Conservation (phyloP, 1,140 invertebrate species). For the Pectinophora gossypiella region DNA sequence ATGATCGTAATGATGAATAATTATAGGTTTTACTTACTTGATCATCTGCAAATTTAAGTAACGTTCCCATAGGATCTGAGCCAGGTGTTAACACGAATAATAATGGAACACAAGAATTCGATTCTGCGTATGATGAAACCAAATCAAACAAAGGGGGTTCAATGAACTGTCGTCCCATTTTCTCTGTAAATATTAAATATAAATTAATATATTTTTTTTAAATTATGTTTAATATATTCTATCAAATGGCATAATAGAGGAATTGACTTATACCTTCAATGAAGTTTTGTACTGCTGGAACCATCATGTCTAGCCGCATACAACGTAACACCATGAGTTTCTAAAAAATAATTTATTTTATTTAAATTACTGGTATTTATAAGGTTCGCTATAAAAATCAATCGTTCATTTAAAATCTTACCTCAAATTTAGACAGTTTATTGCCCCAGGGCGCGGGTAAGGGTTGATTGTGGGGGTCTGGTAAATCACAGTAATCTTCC, state of each 20-base stretch:
- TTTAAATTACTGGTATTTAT: background rate
- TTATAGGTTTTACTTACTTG: slow-evolving; percentile 69
- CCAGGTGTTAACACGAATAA: slow-evolving; percentile 95
- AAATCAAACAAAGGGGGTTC: slow-evolving; percentile 94
- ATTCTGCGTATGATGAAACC: slow-evolving; percentile 87
- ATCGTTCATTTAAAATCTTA: slow-evolving; percentile 21
- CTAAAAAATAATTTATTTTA: slow-evolving; percentile 77
- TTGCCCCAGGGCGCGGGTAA: slow-evolving; percentile 83
- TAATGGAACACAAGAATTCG: slow-evolving; percentile 88
- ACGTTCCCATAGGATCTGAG: slow-evolving; percentile 91
- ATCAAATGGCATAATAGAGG: too few species aligned
- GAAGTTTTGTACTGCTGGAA: slow-evolving; percentile 87
- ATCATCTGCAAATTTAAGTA: slow-evolving; percentile 93
- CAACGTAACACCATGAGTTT: slow-evolving; percentile 87
- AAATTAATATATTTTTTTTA: too few species aligned
- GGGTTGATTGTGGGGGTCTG: slow-evolving; percentile 79
- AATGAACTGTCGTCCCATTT: slow-evolving; percentile 87
- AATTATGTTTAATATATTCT: too few species aligned
- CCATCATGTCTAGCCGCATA: slow-evolving; percentile 91
- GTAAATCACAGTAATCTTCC: slow-evolving; percentile 85
- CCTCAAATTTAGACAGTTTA: slow-evolving; percentile 84
- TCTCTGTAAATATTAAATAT: slow-evolving; percentile 21
- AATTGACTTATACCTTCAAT: slow-evolving; percentile 77
- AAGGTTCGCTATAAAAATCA: background rate
- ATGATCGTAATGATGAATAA: too few species aligned